Evolutionary conservation across 1,140 invertebrate genomes (phyloP).

Genomic region (Papilio aristodemus): DNA sequence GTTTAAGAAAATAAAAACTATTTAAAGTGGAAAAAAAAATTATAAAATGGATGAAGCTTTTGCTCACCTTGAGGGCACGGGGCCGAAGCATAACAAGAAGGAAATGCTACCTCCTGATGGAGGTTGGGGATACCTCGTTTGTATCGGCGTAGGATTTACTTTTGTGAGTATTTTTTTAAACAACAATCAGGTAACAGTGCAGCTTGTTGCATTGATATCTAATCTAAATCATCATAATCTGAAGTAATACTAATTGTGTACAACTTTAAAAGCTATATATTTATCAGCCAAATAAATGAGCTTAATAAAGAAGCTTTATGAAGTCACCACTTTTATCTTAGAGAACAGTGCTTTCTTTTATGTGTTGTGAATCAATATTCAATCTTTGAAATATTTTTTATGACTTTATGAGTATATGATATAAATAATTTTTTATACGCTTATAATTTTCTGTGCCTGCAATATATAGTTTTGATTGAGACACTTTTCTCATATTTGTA

Average conservation of each 20-base stretch:
- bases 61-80: conserved; percentile 57
- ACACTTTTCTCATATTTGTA: too few species aligned
- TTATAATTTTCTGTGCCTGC: too few species aligned
- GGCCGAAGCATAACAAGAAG: conserved; percentile 45
- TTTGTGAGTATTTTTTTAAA: conserved; percentile 64
- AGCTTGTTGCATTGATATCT: too few species aligned
- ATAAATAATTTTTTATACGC: too few species aligned
- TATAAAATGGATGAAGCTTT: conserved; percentile 72
- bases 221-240: too few species aligned
- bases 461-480: too few species aligned
- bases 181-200: too few species aligned
- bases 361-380: neutral
- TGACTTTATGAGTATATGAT: too few species aligned
- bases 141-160: conserved; percentile 70
- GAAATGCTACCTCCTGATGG: conserved; percentile 61
- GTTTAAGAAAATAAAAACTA: neutral
- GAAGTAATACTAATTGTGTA: too few species aligned
- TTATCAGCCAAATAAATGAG: neutral
- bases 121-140: conserved; percentile 70
- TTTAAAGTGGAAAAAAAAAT: conserved; percentile 25
- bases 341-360: neutral
- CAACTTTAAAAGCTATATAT: too few species aligned
- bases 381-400: too few species aligned
- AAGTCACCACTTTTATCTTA: neutral
- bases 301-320: conserved; percentile 1